Evolutionary conservation across 2,113 vertebrate species (phyloP), one percentile per base, ranked within the genome.

Genomic region (Turdus rufiventris): DNA sequence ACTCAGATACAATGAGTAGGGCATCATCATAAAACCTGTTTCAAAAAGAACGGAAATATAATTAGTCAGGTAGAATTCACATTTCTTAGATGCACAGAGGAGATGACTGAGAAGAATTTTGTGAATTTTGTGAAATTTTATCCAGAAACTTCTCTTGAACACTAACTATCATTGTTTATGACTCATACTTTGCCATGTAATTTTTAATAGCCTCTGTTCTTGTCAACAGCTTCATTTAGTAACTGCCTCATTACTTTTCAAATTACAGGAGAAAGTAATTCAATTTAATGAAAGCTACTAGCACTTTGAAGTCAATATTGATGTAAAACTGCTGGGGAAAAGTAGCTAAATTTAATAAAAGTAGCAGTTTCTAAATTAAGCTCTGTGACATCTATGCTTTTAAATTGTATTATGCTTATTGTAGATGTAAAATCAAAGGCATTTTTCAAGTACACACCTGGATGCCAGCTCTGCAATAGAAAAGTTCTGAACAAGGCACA

Each of bases 181-280:
- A 84, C 56, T 89, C 42, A 60, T 6, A 60, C 3, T 81, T 91
- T 74, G 21, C 26, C 40, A 43, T 47, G 65, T 40, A 95, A 75
- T 91, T 95, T 92, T 96, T 81, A 89, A 89, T 71, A 86, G 38
- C 23, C 29, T 74, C 51, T 81, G 47, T 56, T 91, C 54, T 66
- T 93, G 85, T 94, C 71, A 91, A 79, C 88, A 90, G 23, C 42
- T 93, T 94, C 71, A 80, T 94, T 94, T 90, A 90, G 75, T 79
- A 96, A 34, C 63, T 93, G 78, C 54, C 75, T 93, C 88, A 88
- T 95, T 96, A 89, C 70, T 89, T 93, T 88, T 71, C 54, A 85
- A 91, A 93, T 91, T 96, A 68, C 38, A 75, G 45, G 71, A 75
- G 82, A 88, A 96, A 63, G 20, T 85, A 96, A 94, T 82, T 89